Base-by-base conservation (phyloP, 1,140 invertebrate species). In the Hesperophylax magnus region DNA sequence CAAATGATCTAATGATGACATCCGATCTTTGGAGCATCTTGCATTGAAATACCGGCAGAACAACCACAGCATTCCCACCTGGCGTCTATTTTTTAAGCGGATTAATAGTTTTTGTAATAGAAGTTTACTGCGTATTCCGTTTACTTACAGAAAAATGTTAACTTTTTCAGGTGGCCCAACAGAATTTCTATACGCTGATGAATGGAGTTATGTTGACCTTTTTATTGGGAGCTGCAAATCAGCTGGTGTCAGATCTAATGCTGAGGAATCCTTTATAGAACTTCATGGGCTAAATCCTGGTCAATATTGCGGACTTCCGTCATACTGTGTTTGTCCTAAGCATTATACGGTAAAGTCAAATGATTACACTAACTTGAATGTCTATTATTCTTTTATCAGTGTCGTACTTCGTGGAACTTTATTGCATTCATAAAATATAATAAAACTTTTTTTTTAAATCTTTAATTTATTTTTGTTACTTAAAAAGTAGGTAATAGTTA, bases 261-360 rank as follows among this genome's bases (percentile, higher is more conserved):
- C n/a, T 15, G 75, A 72, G 69, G 22, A 78, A 54, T 14, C 78
- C 9, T 20, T 22, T 20, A 17, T 83, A 8, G 34, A 83, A 31
- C 17, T 83, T 31, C 60, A 83, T 58, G 74, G 18, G 31, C 77
- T 76, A 7, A 77, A 85, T 72, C 52, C 67, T 3, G 86, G 85
- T 7, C 39, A 31, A 11, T 14, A 75, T 69, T 88, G 88, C 39
- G 85, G 85, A 17, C 80, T 88, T 17, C 72, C 82, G 9, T 20
- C 79, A 4, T 54, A 80, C 31, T 88, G 88, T 71, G 56, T 72
- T 0, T 88, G 87, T 56, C 84, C 77, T 15, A 76, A 53, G 4
- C 85, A 88, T 15, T 84, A 85, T 22, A 75, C 54, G 52, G 72
- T 75, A 75, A 75, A 4, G 7, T 17, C 17, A 56, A 54, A 54